phyloP scores from a whole-genome alignment of 2,113 vertebrate genomes.

The Cinclus mexicanus region DNA sequence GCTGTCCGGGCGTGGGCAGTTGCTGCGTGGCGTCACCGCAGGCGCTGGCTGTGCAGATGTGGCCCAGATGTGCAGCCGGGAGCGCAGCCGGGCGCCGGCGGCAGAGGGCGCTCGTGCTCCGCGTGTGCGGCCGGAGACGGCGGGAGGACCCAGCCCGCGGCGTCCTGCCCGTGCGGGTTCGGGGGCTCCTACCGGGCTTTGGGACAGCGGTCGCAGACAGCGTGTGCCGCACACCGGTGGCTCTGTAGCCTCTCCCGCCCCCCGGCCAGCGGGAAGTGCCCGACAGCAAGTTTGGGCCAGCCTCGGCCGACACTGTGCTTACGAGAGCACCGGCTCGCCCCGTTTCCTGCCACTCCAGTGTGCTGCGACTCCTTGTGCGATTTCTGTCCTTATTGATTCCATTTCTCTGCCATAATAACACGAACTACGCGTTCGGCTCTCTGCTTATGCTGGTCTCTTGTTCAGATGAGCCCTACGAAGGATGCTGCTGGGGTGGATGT shows the following conservation, averaged over 20 bases:
- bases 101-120: conserved; percentile 38
- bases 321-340: not conserved
- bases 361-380: not conserved
- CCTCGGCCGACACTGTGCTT: not conserved
- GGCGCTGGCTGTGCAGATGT: not conserved
- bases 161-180: not conserved
- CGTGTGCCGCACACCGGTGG: not conserved
- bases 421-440: fast-evolving
- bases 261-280: not conserved
- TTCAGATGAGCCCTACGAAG: not conserved
- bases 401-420: not conserved
- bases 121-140: not conserved
- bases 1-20: not conserved
- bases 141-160: not conserved
- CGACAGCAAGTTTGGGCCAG: not conserved
- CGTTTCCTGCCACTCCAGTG: not conserved
- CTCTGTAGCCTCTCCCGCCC: not conserved
- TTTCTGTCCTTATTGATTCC: not conserved
- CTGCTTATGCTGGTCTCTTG: not conserved
- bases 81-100: not conserved
- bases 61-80: not conserved
- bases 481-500: not conserved
- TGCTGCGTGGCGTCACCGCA: fast-evolving
- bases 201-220: not conserved
- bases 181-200: not conserved